Base-by-base conservation (phyloP, 1,140 invertebrate species). In the Cotesia vestalis region DNA sequence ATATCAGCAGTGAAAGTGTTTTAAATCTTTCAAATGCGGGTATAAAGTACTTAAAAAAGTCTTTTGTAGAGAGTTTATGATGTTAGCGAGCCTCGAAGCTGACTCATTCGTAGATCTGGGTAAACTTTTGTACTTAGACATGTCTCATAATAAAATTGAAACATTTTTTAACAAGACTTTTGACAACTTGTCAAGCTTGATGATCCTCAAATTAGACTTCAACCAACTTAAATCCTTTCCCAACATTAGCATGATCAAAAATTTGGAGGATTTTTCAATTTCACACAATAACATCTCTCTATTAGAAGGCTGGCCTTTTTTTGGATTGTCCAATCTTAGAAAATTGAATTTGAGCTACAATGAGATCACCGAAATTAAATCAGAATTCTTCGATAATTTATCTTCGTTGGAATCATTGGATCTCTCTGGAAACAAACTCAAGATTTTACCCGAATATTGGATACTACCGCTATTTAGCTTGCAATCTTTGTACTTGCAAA, bases 221-320 rank as follows among this genome's bases (percentile, higher is more conserved):
- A 73, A 73, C 36, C 3, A 55, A 17, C 17, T 74, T n/a, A 60
- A 2, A 4, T 9, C 4, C 1, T 11, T 74, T 34, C 68, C 73
- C 36, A 57, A 74, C 40, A 17, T 73, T 8, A 20, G 20, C 4
- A 20, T 2, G n/a, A 55, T 67, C 34, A 35, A 14, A 2, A 66
- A 71, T 40, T 66, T 74, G 27, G 57, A 38, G 14, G 17, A 20
- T n/a, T 55, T 74, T 14, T 57, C n/a, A 27, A 34, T 73, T 11
- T 53, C 57, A 34, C 17, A 59, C 8, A 73, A 69, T 62, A 3
- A 27, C 4, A 60, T 20, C 20, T 20, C 20, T 20, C 2, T 20
- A 20, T 20, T 60, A 36, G 35, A 8, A 52, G 34, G 59, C 14
- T 1, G 5, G 53, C 8, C 35, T 20, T 59, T 72, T 20, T 35